These are phyloP conservation scores for Incurvaria masculella DNA, from an alignment of 2,888 invertebrate species.

Conservation along the genomic window DNA sequence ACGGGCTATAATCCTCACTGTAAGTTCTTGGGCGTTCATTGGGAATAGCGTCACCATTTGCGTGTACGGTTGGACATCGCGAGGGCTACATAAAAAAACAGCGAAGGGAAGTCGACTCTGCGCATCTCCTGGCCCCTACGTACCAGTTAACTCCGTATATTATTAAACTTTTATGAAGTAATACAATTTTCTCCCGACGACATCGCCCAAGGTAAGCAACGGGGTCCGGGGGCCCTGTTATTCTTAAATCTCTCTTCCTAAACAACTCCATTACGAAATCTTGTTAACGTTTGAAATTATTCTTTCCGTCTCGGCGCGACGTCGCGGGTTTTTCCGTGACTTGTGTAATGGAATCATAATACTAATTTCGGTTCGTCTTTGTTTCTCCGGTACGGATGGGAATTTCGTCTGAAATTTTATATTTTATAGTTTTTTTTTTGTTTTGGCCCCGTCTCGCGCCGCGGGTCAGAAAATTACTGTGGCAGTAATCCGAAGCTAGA, in stretches of 20 bases:
- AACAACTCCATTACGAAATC: slow-evolving; percentile 53
- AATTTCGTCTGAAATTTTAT: too few species aligned
- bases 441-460: too few species aligned
- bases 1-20: too few species aligned
- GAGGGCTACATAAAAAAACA: too few species aligned
- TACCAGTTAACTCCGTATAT: background rate
- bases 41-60: too few species aligned
- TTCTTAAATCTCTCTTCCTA: slow-evolving; percentile 52
- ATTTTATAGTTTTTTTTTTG: too few species aligned
- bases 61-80: too few species aligned
- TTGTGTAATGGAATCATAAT: slow-evolving; percentile 58
- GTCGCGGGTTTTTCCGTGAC: slow-evolving; percentile 56
- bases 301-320: slow-evolving; percentile 45
- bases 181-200: slow-evolving; percentile 33
- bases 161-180: slow-evolving; percentile 22
- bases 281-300: slow-evolving; percentile 56
- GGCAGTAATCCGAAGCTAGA: too few species aligned
- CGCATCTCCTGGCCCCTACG: background rate
- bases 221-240: slow-evolving; percentile 34
- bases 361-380: slow-evolving; percentile 23
- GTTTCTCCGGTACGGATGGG: background rate
- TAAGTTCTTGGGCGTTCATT: too few species aligned
- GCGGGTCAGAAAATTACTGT: too few species aligned
- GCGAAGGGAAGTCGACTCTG: background rate
- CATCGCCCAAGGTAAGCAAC: slow-evolving; percentile 23